Conservation (phyloP, 1,140 invertebrate species). For the Bombyx mandarina region DNA sequence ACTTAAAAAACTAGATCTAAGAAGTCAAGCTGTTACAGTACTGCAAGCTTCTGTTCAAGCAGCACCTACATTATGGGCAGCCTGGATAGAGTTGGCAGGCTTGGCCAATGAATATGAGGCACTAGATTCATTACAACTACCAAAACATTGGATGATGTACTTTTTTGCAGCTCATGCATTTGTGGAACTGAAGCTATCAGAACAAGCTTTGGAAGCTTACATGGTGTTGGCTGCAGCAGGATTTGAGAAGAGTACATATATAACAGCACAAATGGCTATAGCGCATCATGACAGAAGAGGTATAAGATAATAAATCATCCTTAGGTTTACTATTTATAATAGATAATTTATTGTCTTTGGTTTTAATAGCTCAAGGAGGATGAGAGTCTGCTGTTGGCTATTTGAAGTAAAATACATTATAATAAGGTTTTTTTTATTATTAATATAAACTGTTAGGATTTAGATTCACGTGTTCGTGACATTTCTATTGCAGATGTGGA, state of each 20-base stretch:
- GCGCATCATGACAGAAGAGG: slow-evolving; percentile 94
- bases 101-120: slow-evolving; percentile 86
- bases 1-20: slow-evolving; percentile 88
- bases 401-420: not conserved
- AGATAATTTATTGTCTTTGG: not conserved
- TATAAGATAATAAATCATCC: slow-evolving; percentile 37
- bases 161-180: slow-evolving; percentile 94
- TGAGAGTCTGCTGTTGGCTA: not conserved
- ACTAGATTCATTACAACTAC: slow-evolving; percentile 78
- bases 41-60: slow-evolving; percentile 83
- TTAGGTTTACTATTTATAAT: not conserved
- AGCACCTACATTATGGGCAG: slow-evolving; percentile 91
- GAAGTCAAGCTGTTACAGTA: slow-evolving; percentile 76
- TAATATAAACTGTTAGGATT: not conserved
- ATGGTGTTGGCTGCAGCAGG: slow-evolving; percentile 82
- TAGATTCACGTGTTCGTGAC: not conserved
- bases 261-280: slow-evolving; percentile 93
- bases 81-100: slow-evolving; percentile 93
- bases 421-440: not conserved
- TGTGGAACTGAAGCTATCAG: slow-evolving; percentile 91
- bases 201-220: slow-evolving; percentile 90
- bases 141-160: slow-evolving; percentile 95
- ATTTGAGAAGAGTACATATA: slow-evolving; percentile 89
- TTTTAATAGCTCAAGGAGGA: not conserved
- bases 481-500: slow-evolving; percentile 84